Evolutionary conservation across 2,113 vertebrate species (phyloP), one percentile per base, ranked within the genome.

Genomic region (Aleadryas rufinucha): DNA sequence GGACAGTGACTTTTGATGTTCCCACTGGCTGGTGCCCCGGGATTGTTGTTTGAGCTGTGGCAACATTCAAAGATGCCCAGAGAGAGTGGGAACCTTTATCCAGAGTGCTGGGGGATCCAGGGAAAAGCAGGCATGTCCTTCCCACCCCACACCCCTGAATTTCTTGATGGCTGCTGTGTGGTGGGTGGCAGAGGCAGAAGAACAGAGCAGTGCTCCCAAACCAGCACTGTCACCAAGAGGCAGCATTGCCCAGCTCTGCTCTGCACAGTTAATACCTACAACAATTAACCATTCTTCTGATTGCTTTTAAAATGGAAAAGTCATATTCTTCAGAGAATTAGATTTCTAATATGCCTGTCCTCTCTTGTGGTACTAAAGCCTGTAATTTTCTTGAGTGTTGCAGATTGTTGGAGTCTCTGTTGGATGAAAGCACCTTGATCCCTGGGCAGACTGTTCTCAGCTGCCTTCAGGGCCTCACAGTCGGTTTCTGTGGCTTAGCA

Each of bases 91-190:
- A 19, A 2, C 22, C 22, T 15, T 54, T 60, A 5, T 17, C 18
- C 45, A 39, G 27, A 28, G 49, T 1, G 2, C 47, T 27, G 44
- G 3, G 35, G 41, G 13, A 12, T 30, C 6, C 17, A 65, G 28
- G 28, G 42, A 4, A 45, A 71, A 68, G 31, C n/a, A 16, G 19
- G 27, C 9, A 2, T 4, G 9, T 52, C 10, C 13, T 61, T 65
- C 37, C 31, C 6, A 50, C 9, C 17, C 44, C 41, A 7, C 5
- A 2, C 7, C 39, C 70, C 76, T 3, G 7, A 52, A 17, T 56
- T 52, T 60, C 47, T 49, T 0, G 0, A 1, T n/a, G 41, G 2
- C 31, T 65, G 56, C 1, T 20, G 10, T 37, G 21, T 28, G 72
- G 22, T 50, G 54, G 22, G 50, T 3, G 10, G 21, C 74, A 76